Conservation (phyloP, 2,797 vertebrate genomes). For the Poliocrania exsul region DNA sequence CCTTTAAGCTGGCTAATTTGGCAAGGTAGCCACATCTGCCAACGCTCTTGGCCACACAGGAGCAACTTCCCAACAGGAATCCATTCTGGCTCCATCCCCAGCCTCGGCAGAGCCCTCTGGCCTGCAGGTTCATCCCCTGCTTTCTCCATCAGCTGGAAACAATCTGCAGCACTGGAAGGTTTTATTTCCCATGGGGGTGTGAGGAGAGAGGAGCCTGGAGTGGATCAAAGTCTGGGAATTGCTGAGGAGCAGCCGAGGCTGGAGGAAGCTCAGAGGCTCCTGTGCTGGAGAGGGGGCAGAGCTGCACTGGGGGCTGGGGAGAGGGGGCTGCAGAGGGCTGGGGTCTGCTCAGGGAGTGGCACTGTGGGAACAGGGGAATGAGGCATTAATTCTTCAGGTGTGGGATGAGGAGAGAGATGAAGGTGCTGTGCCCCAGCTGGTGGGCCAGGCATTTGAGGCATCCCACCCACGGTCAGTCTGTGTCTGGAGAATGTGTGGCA, state of each 20-base stretch:
- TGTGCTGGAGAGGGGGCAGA: background rate
- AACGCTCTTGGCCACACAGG: background rate
- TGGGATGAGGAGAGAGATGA: background rate
- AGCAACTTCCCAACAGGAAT: accelerated
- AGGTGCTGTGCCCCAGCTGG: background rate
- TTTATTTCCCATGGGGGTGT: background rate
- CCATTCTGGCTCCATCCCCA: background rate
- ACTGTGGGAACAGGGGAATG: background rate
- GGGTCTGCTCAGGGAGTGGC: background rate
- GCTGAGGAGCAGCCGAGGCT: background rate
- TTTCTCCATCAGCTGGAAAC: background rate
- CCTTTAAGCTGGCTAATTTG: background rate
- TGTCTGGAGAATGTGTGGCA: background rate
- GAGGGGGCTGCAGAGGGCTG: accelerated
- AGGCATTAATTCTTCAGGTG: background rate
- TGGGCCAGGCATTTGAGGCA: background rate
- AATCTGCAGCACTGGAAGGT: background rate
- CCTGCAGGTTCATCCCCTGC: background rate
- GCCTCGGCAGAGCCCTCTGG: background rate
- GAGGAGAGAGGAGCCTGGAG: background rate
- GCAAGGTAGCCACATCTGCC: background rate
- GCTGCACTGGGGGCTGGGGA: background rate
- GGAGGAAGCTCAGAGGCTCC: background rate
- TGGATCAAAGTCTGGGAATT: background rate
- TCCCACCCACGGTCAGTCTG: background rate